Conservation (phyloP, 2,113 vertebrate genomes). For the Gymnogyps californianus region DNA sequence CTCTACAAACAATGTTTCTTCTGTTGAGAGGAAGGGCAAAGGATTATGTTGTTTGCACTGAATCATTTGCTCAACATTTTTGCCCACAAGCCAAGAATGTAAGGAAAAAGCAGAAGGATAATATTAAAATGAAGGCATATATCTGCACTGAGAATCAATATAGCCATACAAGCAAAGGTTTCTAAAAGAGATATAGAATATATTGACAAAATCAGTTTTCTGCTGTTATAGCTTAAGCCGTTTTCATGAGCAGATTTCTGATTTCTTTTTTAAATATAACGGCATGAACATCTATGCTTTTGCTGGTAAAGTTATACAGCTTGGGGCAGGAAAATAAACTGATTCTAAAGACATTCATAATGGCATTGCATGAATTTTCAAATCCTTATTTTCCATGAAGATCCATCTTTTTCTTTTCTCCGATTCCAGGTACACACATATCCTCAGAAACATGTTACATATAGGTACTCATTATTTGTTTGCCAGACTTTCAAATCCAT, state of each 20-base stretch:
- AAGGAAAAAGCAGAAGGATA: not conserved
- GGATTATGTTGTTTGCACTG: not conserved
- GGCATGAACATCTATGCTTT: not conserved
- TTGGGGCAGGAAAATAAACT: not conserved
- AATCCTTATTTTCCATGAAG: not conserved
- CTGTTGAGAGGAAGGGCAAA: not conserved
- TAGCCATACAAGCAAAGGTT: not conserved
- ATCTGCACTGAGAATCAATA: not conserved
- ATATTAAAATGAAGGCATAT: not conserved
- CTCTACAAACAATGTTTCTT: not conserved
- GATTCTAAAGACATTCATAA: not conserved
- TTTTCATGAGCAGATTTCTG: not conserved
- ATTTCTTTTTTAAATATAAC: not conserved
- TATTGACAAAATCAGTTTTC: not conserved
- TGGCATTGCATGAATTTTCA: not conserved
- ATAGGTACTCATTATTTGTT: not conserved
- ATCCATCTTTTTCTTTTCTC: not conserved
- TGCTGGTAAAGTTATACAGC: not conserved
- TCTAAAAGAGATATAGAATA: not conserved
- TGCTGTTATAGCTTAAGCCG: not conserved
- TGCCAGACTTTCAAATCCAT: not conserved
- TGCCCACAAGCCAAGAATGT: not conserved
- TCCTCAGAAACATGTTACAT: not conserved
- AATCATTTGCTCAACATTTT: not conserved
- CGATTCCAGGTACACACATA: not conserved